Percentiles rank a stretch among this genome's conserved stretches.
phyloP scores from a whole-genome alignment of 2,888 invertebrate genomes.

The Apeira syringaria region DNA sequence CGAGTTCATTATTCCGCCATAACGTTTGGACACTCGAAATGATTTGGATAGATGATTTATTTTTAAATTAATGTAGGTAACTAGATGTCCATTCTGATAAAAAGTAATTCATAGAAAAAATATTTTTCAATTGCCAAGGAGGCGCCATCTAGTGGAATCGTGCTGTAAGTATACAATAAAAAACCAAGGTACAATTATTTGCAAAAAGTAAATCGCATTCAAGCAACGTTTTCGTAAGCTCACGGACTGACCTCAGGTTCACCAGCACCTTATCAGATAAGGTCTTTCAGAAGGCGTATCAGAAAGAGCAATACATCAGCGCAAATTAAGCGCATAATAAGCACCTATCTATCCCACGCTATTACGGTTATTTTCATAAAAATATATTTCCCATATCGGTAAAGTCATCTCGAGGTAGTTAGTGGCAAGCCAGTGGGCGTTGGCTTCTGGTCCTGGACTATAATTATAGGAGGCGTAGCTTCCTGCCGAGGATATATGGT shows the following conservation, averaged over 20 bases:
- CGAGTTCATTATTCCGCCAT: no score
- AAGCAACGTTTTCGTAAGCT: neutral
- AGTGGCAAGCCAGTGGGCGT: conserved; percentile 37
- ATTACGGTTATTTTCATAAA: conserved; percentile 28
- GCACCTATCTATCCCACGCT: conserved; percentile 19
- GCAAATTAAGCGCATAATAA: conserved; percentile 20
- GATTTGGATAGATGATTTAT: no score
- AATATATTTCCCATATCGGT: conserved; percentile 24
- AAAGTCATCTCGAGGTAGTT: conserved; percentile 28
- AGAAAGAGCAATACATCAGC: conserved; percentile 17
- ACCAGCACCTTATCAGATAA: conserved; percentile 7
- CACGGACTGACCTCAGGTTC: no score
- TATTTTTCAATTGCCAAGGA: no score
- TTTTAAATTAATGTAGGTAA: no score
- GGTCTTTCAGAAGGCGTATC: conserved; percentile 6
- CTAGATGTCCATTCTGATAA: no score
- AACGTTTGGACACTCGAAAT: no score
- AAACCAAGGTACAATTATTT: no score
- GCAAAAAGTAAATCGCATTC: no score
- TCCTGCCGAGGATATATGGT: conserved; percentile 33
- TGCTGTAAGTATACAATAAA: no score
- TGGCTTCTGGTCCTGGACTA: conserved; percentile 35
- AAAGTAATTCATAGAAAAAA: no score
- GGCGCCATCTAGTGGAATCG: no score
- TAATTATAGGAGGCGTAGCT: conserved; percentile 48